A percentile compares a stretch with the other conserved stretches of the same genome.
phyloP scores from a whole-genome alignment of 2,113 vertebrate genomes.

The Spheniscus mendiculus region DNA sequence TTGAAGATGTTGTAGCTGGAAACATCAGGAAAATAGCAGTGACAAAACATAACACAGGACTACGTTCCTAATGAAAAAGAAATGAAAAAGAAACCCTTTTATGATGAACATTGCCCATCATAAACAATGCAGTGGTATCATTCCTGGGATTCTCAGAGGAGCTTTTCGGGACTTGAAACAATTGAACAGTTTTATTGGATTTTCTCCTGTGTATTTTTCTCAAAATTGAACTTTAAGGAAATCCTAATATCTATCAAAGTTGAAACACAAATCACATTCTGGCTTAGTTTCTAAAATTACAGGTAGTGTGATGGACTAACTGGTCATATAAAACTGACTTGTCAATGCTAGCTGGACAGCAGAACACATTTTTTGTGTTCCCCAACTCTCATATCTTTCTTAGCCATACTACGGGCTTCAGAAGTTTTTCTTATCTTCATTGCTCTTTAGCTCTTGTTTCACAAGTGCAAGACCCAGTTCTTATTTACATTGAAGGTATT shows the following conservation, averaged over 20 bases:
- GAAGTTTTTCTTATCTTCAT: background rate
- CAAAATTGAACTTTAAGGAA: conserved; percentile 7
- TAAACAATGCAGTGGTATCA: background rate
- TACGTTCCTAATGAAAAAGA: background rate
- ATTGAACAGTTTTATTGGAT: background rate
- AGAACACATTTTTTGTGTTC: background rate
- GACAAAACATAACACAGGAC: conserved; percentile 18
- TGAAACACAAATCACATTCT: background rate
- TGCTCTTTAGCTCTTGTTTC: background rate
- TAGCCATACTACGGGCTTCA: background rate
- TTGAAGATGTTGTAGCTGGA: conserved; percentile 31
- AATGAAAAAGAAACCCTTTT: background rate
- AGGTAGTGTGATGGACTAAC: background rate
- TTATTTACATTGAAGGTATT: background rate
- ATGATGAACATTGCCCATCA: background rate
- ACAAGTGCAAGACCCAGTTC: background rate
- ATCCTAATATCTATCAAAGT: background rate
- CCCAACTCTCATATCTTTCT: background rate
- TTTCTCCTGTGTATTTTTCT: conserved; percentile 1
- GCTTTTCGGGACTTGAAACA: background rate
- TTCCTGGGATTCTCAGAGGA: background rate
- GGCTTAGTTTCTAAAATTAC: background rate
- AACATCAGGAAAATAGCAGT: conserved; percentile 18
- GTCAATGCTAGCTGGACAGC: background rate
- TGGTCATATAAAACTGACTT: background rate